Conservation (phyloP, 2,797 vertebrate genomes). For the Falco peregrinus region DNA sequence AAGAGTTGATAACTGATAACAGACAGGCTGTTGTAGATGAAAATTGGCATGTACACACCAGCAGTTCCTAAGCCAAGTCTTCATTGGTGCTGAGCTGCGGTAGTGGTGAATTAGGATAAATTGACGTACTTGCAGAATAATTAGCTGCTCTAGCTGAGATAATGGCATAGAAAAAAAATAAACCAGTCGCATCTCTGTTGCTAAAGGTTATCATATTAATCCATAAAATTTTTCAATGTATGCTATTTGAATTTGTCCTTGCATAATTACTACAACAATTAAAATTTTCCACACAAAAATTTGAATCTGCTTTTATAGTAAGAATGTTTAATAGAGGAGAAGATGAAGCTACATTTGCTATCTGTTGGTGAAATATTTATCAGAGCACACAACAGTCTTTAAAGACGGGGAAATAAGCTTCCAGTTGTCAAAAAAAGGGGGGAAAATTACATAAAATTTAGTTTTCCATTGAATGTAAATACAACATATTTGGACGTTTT, state of each 20-base stretch:
- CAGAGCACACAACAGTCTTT: neutral
- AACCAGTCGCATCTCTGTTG: neutral
- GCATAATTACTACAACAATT: neutral
- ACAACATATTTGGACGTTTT: neutral
- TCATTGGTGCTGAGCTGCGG: neutral
- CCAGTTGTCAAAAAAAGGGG: neutral
- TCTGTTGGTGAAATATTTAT: slow-evolving; percentile 2
- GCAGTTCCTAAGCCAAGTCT: neutral
- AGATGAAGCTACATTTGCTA: slow-evolving; percentile 7
- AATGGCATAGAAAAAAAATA: neutral
- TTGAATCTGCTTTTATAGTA: neutral
- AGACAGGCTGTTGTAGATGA: neutral
- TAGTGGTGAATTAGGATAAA: neutral
- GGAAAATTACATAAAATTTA: neutral
- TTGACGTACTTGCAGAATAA: slow-evolving; percentile 1
- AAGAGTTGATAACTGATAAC: neutral
- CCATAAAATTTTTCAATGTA: neutral
- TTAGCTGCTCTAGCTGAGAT: neutral
- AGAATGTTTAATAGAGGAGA: slow-evolving; percentile 3
- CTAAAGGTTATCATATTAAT: neutral
- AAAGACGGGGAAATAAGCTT: neutral
- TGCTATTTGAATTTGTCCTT: neutral
- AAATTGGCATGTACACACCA: neutral
- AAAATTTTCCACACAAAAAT: neutral
- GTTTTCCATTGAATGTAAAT: neutral